Conservation (phyloP, 2,888 invertebrate species). For the Perizoma flavofasciatum region DNA sequence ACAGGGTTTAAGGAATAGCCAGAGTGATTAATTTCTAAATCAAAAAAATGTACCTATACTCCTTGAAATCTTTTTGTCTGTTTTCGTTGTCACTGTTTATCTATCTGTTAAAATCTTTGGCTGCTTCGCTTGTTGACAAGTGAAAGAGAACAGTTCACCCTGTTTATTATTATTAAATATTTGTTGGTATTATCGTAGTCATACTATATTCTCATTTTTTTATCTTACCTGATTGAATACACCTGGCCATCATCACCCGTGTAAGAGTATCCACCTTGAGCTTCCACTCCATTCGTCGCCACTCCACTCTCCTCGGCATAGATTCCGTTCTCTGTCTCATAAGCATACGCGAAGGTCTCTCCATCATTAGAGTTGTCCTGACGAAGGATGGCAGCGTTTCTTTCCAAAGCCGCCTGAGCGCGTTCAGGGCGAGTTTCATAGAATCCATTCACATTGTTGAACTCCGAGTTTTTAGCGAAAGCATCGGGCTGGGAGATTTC, state of each 20-base stretch:
- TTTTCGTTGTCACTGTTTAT: too few species aligned
- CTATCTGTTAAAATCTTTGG: too few species aligned
- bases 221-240: constrained; percentile 58
- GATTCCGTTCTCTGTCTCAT: constrained; percentile 76
- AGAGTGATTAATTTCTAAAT: too few species aligned
- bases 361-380: constrained; percentile 70
- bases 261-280: constrained; percentile 73
- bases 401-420: constrained; percentile 67
- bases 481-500: constrained; percentile 6
- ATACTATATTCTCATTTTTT: too few species aligned
- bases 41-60: too few species aligned
- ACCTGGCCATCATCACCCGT: constrained; percentile 75
- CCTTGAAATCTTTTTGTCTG: too few species aligned
- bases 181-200: too few species aligned
- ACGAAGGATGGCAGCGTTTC: constrained; percentile 71
- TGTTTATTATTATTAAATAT: too few species aligned
- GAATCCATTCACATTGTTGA: constrained; percentile 41
- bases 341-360: constrained; percentile 67
- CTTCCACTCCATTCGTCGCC: constrained; percentile 71
- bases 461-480: constrained; percentile 33
- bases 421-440: constrained; percentile 56
- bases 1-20: too few species aligned
- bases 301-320: constrained; percentile 71
- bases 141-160: too few species aligned
- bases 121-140: too few species aligned